Evolutionary conservation across 1,140 invertebrate genomes (phyloP), one percentile per base, ranked within the genome.

Genomic region (Brachionus koreanus): DNA sequence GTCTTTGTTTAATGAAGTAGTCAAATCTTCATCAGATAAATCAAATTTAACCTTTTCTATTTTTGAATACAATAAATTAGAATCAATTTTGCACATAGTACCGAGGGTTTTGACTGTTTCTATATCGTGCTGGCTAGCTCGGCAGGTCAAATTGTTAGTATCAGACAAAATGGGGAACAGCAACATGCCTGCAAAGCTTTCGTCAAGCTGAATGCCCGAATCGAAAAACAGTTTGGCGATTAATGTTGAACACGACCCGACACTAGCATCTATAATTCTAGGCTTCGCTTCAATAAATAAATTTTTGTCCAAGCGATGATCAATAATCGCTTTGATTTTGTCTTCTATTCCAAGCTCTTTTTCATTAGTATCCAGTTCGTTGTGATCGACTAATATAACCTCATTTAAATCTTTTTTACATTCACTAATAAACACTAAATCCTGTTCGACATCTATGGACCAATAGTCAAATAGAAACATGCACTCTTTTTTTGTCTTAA

Each of bases 401-500:
- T 79, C 46, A 23, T 4, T 12, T 29, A 79, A 19, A 19, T 61
- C 33, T 23, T 39, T 65, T 39, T 65, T 61, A 19, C 35, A 42
- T 23, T 79, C 76, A 65, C 3, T 33, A 23, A 79, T 61, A 19
- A 61, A 79, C 7, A 79, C 23, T 7, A 79, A 10, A 37, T 79
- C 76, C 1, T 16, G 0, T 4, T 74, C 69, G 9, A 79, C 6
- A 23, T 61, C 49, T 42, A 79, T 79, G 19, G 76, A 79, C 9
- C 57, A 61, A 39, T 42, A 65, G 4, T 79, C 76, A 9, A 79
- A 42, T 12, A 79, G n/a, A 79, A 35, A 65, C 76, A 79, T 61
- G 49, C 76, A 79, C n/a, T 79, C 76, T 65, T 65, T 79, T 79
- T 79, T 79, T 61, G 49, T 39, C 39, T 61, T 57, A 13, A 79